Evolutionary conservation across 2,113 vertebrate genomes (phyloP), one percentile per base, ranked within the genome.

Genomic region (Casuarius casuarius): DNA sequence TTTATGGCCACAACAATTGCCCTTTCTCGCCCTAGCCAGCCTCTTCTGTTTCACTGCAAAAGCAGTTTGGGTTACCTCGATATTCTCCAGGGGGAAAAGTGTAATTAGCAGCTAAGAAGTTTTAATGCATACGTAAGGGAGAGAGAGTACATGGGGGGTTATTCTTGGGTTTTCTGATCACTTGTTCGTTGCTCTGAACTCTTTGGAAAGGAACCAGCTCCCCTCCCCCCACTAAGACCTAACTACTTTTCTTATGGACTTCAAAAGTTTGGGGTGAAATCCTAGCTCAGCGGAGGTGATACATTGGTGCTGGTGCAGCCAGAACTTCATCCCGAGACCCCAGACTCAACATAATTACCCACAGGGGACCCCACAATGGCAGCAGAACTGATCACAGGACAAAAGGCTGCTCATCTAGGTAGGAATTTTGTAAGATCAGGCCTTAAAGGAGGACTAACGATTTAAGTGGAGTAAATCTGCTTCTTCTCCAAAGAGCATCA

Each of bases 151-250:
- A 6, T 0, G 4, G 25, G 94, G 29, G 77, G 80, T 93, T 92
- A 73, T 76, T 94, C 94, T 94, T 85, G 71, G 90, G 78, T 95
- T 97, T 94, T 98, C 93, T 82, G 91, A 93, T 95, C 94, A 23
- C 95, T 95, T 94, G 35, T 26, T 67, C 17, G 13, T 93, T 74
- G 81, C 73, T 85, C 82, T 83, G 94, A 97, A 96, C 72, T 91
- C 95, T 89, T 83, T 72, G 85, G 89, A 95, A 95, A 91, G 62
- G 90, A 73, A 93, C 19, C 73, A 92, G 42, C 12, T 83, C 87
- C 67, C 81, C 84, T 59, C 74, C 87, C 91, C 78, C 84, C 81
- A 73, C 84, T 52, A 90, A 92, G 89, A 68, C 40, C 74, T 20
- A 68, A 77, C 63, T 83, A 56, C 92, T 92, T 78, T 72, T 72